phyloP scores from a whole-genome alignment of 2,113 vertebrate genomes.

The Coreoperca whiteheadi region DNA sequence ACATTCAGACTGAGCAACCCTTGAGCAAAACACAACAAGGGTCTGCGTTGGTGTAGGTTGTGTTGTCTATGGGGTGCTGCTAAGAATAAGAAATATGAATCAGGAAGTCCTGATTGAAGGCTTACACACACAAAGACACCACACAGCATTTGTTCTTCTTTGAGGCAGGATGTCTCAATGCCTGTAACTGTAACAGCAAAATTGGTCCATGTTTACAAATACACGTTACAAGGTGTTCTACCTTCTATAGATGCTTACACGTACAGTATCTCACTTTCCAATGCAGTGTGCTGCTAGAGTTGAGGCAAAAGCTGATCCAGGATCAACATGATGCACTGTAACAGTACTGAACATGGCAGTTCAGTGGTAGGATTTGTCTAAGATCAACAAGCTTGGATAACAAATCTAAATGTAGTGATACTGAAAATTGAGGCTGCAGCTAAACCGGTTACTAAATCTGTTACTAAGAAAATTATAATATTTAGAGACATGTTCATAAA shows the following conservation, averaged over 20 bases:
- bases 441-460: neutral
- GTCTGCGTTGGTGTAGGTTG: neutral
- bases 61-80: neutral
- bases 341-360: neutral
- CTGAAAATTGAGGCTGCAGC: neutral
- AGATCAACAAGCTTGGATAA: neutral
- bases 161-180: neutral
- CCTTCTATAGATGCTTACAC: neutral
- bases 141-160: neutral
- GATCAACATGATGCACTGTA: neutral
- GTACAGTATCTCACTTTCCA: neutral
- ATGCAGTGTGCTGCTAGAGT: neutral
- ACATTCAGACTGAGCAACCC: conserved; percentile 1
- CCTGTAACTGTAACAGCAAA: neutral
- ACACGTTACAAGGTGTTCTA: neutral
- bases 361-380: neutral
- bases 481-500: neutral
- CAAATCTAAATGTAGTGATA: neutral
- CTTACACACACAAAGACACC: neutral
- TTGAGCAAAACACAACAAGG: neutral
- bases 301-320: neutral
- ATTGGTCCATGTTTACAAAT: neutral
- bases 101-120: neutral
- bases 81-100: neutral
- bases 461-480: neutral